Conservation (phyloP, 1,140 invertebrate genomes). For the Brachionus rubens region DNA sequence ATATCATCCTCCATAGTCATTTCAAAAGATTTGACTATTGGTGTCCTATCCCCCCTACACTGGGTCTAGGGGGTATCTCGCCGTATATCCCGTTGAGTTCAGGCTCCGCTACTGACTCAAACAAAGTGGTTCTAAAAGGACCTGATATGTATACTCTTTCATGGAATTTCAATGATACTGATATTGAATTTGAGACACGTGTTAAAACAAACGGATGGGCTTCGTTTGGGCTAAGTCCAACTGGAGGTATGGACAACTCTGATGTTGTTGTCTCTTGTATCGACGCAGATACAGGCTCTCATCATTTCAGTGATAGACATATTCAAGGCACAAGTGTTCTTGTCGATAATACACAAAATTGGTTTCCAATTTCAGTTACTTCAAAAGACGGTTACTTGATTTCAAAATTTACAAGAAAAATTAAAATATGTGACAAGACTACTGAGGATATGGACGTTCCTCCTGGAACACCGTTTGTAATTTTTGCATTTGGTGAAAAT, state of each 20-base stretch:
- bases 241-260: slow-evolving; percentile 46
- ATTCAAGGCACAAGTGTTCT: slow-evolving; percentile 14
- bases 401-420: slow-evolving; percentile 35
- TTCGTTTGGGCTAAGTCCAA: slow-evolving; percentile 43
- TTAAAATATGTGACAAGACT: slow-evolving; percentile 15
- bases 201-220: slow-evolving; percentile 44
- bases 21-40: too few species aligned
- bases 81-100: too few species aligned
- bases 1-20: too few species aligned
- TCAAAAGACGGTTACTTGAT: slow-evolving; percentile 33
- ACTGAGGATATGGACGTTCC: slow-evolving; percentile 8
- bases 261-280: slow-evolving; percentile 46
- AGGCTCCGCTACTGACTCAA: neutral
- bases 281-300: neutral
- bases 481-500: slow-evolving; percentile 15
- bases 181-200: slow-evolving; percentile 41
- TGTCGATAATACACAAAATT: slow-evolving; percentile 27
- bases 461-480: neutral
- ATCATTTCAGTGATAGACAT: slow-evolving; percentile 10
- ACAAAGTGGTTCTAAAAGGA: neutral
- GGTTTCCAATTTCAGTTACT: neutral
- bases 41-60: too few species aligned
- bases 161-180: slow-evolving; percentile 45
- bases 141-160: neutral
- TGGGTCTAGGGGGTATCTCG: too few species aligned